phyloP scores from a whole-genome alignment of 2,888 invertebrate species.

The Rhyacophila evoluta region DNA sequence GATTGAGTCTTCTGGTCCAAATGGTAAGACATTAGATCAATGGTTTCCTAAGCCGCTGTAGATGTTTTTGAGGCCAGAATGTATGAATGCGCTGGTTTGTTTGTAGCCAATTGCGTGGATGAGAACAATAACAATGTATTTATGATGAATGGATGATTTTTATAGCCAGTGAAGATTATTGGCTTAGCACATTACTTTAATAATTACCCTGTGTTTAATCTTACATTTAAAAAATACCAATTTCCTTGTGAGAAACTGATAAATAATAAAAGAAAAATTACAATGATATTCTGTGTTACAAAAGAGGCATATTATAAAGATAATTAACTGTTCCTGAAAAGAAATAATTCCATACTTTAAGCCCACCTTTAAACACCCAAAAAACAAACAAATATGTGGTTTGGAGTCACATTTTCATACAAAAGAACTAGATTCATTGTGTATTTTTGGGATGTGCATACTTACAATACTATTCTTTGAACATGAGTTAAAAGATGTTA shows the following conservation, averaged over 20 bases:
- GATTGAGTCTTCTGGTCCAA: neutral
- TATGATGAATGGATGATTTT: neutral
- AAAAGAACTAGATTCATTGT: no score
- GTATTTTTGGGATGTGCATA: no score
- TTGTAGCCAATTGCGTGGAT: neutral
- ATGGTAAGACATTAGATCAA: neutral
- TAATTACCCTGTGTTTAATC: constrained; percentile 46
- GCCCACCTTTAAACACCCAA: no score
- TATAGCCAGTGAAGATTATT: constrained; percentile 28
- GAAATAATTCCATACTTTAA: no score
- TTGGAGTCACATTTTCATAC: no score
- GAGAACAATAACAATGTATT: neutral
- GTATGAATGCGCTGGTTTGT: neutral
- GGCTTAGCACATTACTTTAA: constrained; percentile 40
- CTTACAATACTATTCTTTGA: no score
- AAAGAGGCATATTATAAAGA: no score
- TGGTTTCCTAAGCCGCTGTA: neutral
- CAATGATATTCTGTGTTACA: no score
- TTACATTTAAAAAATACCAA: constrained; percentile 35
- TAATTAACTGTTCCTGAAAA: no score
- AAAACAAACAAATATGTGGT: no score
- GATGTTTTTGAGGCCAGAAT: neutral
- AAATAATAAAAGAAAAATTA: no score
- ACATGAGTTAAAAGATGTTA: no score
- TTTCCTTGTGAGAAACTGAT: neutral